Evolutionary conservation across 2,888 invertebrate species (phyloP).

Genomic region (Troilus luridus): DNA sequence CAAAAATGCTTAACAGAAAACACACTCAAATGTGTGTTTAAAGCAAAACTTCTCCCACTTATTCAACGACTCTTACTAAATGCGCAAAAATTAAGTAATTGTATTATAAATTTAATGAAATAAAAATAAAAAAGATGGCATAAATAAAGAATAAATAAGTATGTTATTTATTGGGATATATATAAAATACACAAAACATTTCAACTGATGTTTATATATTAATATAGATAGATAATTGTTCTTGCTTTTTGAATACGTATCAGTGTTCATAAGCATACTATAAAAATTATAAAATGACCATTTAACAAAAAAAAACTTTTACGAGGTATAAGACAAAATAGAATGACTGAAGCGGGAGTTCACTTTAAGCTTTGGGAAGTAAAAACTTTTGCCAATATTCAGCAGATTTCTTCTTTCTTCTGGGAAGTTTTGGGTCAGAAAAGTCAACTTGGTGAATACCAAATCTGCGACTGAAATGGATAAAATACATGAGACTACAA

Average conservation of each 20-base stretch:
- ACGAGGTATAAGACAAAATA: background rate
- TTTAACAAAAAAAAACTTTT: background rate
- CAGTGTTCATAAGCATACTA: too few species aligned
- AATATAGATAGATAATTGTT: too few species aligned
- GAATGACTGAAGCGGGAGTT: background rate
- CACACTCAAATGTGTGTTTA: too few species aligned
- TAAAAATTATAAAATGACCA: background rate
- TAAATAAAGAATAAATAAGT: background rate
- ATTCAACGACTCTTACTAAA: too few species aligned
- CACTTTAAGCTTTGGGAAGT: background rate
- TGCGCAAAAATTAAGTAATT: too few species aligned
- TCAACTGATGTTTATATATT: background rate
- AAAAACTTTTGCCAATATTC: slow-evolving; percentile 73
- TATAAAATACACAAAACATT: background rate
- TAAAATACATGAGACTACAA: background rate
- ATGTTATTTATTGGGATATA: background rate
- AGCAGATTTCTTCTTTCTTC: slow-evolving; percentile 79
- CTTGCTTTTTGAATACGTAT: too few species aligned
- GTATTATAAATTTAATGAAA: too few species aligned
- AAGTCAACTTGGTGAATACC: slow-evolving; percentile 82
- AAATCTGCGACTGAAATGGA: slow-evolving; percentile 76
- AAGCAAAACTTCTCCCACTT: too few species aligned
- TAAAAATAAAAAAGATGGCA: too few species aligned
- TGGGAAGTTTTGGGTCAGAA: slow-evolving; percentile 75
- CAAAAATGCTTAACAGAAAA: too few species aligned